These are phyloP conservation scores for Ahaetulla prasina DNA, from an alignment of 2,113 vertebrate genomes.

Conservation along the genomic window DNA sequence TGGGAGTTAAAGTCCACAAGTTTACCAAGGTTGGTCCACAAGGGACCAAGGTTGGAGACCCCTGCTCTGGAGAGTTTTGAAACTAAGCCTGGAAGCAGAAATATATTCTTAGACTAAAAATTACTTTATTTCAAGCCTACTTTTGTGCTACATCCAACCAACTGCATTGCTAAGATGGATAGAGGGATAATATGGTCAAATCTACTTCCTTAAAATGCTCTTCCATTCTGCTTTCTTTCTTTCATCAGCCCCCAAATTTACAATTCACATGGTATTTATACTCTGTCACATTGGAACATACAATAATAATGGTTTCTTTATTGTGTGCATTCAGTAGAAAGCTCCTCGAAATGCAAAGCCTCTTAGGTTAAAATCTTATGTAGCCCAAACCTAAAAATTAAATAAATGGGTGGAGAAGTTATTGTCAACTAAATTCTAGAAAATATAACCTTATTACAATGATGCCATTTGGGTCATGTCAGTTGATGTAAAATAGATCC, in stretches of 20 bases:
- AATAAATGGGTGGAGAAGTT: neutral
- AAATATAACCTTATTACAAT: neutral
- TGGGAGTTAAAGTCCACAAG: too few species aligned
- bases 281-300: neutral
- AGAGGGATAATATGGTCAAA: neutral
- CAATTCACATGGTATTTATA: neutral
- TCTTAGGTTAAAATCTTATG: neutral
- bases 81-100: neutral
- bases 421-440: neutral
- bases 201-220: neutral
- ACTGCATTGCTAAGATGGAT: neutral
- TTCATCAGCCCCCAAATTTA: neutral
- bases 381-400: constrained; percentile 12
- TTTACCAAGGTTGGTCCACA: too few species aligned
- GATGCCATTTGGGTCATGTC: neutral
- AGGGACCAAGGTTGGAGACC: too few species aligned
- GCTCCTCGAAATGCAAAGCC: neutral
- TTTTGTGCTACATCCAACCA: neutral
- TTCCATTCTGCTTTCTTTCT: neutral
- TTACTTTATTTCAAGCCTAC: neutral
- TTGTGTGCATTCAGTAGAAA: neutral
- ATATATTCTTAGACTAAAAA: neutral
- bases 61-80: neutral
- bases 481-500: neutral
- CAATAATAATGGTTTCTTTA: too few species aligned